Percentiles rank a stretch among this genome's conserved stretches.
Conservation (phyloP, 2,113 vertebrate genomes). For the Neotragus pygmaeus region DNA sequence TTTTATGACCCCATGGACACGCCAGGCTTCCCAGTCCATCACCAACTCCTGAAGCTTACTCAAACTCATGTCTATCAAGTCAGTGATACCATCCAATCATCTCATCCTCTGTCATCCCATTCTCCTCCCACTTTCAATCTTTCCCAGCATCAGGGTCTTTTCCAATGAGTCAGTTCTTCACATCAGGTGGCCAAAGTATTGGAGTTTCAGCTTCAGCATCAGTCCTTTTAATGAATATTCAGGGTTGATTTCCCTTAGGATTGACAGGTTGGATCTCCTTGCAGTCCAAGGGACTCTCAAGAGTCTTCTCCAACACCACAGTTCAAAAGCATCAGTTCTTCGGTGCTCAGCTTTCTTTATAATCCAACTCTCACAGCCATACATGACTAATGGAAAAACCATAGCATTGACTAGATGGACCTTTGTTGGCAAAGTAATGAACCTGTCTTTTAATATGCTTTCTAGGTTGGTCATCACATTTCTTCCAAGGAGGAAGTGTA, state of each 20-base stretch:
- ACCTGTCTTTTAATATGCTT: neutral
- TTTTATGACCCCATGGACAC: neutral
- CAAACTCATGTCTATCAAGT: neutral
- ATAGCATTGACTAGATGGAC: neutral
- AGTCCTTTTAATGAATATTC: neutral
- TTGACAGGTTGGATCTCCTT: neutral
- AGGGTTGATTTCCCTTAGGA: neutral
- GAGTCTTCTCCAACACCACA: neutral
- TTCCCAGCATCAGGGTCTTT: neutral
- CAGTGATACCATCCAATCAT: neutral
- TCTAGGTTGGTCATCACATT: neutral
- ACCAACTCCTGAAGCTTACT: neutral
- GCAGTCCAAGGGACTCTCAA: neutral
- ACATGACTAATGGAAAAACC: neutral
- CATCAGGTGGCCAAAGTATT: neutral
- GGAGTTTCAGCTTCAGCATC: neutral
- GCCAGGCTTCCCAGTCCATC: neutral
- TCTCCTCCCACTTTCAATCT: neutral
- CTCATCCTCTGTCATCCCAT: fast-evolving
- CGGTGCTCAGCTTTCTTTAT: neutral
- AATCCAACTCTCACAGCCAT: neutral
- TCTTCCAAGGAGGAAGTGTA: neutral
- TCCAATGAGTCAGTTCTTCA: neutral
- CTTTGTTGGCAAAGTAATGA: neutral
- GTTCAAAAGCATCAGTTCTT: neutral